These are phyloP conservation scores for Cydia splendana DNA, from an alignment of 1,140 invertebrate genomes.

Conservation along the genomic window DNA sequence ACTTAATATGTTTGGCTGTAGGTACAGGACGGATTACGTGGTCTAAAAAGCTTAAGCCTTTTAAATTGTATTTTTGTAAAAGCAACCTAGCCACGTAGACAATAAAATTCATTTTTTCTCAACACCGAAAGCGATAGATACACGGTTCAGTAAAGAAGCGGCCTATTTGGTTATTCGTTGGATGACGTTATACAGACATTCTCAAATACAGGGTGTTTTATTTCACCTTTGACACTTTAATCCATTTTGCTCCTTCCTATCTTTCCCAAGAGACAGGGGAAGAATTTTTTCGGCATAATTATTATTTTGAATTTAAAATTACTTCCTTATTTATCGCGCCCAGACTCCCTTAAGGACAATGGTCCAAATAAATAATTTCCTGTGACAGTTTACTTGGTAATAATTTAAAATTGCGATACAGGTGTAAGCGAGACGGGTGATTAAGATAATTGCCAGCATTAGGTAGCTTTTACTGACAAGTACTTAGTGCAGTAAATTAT, in stretches of 20 bases:
- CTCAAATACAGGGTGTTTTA: slow-evolving; percentile 74
- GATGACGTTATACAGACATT: slow-evolving; percentile 60
- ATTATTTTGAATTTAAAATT: slow-evolving; percentile 70
- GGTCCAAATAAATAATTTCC: slow-evolving; percentile 13
- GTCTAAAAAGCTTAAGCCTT: not conserved
- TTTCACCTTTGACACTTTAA: slow-evolving; percentile 79
- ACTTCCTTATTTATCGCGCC: slow-evolving; percentile 44
- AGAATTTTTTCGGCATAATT: slow-evolving; percentile 72
- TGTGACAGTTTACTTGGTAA: slow-evolving; percentile 19
- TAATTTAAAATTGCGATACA: slow-evolving; percentile 20
- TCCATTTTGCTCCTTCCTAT: slow-evolving; percentile 77
- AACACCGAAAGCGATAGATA: not conserved
- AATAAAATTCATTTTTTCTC: not conserved
- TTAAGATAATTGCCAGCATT: slow-evolving; percentile 21
- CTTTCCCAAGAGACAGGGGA: slow-evolving; percentile 65
- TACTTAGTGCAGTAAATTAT: slow-evolving; percentile 20
- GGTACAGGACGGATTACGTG: not conserved
- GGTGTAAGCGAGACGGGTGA: slow-evolving; percentile 4
- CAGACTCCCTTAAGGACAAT: slow-evolving; percentile 42
- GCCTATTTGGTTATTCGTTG: slow-evolving; percentile 14
- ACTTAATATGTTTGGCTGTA: not conserved
- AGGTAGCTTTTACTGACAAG: slow-evolving; percentile 12
- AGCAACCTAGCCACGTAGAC: not conserved
- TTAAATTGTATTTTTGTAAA: not conserved
- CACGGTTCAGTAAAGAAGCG: not conserved